Conservation (phyloP, 2,888 invertebrate species). For the Drosophila barbarae region DNA sequence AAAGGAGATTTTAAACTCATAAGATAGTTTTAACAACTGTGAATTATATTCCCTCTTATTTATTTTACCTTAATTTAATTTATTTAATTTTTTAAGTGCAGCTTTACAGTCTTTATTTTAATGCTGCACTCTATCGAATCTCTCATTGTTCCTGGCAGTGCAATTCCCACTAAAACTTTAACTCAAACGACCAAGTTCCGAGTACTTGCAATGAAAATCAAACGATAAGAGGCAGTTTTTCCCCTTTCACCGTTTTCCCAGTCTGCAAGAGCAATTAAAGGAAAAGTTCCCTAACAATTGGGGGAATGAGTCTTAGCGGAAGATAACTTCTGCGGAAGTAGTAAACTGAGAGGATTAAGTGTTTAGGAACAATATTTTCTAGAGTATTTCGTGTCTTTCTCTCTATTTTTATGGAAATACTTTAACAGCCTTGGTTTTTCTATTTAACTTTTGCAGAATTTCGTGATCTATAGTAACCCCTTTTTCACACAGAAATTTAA, state of each 20-base stretch:
- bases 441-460: neutral
- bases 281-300: slow-evolving; percentile 48
- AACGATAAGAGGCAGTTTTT: slow-evolving; percentile 66
- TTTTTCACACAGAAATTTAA: slow-evolving; percentile 1
- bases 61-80: neutral
- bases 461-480: no score
- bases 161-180: slow-evolving; percentile 4
- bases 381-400: no score
- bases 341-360: slow-evolving; percentile 27
- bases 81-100: neutral
- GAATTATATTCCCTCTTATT: no score
- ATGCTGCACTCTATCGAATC: neutral
- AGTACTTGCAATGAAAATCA: slow-evolving; percentile 55
- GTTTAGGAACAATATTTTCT: slow-evolving; percentile 2
- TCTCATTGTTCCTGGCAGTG: slow-evolving; percentile 22
- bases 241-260: slow-evolving; percentile 37
- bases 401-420: neutral
- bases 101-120: neutral
- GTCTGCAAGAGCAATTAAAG: slow-evolving; percentile 62
- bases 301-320: slow-evolving; percentile 13
- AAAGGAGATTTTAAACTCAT: neutral
- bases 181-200: slow-evolving; percentile 31
- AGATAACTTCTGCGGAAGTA: slow-evolving; percentile 26
- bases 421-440: neutral
- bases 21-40: neutral